Evolutionary conservation across 2,797 vertebrate genomes (phyloP), one percentile per base, ranked within the genome.

Genomic region (Poliocrania exsul): DNA sequence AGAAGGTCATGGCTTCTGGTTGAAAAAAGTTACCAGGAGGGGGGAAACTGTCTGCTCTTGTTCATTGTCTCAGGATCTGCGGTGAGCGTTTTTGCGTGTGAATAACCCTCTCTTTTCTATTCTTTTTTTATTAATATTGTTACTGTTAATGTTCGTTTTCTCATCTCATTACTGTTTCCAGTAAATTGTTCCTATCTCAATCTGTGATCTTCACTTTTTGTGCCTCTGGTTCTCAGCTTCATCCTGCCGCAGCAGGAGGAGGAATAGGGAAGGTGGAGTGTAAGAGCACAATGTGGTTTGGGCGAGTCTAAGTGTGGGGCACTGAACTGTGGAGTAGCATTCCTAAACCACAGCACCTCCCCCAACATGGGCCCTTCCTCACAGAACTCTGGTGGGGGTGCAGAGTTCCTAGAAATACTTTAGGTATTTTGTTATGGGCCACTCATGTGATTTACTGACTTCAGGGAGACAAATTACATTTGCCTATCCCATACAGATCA

Each of bases 231-330:
- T 58, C 24, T 33, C 28, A 46, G 20, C 9, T 58, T 51, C 16
- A n/a, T 72, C n/a, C n/a, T 4, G 1, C 28, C 10, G 10, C 29
- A 31, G 20, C 0, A 0, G 53, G 28, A 73, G 53, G 14, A 26
- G 28, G 12, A 51, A 33, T 19, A 24, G 46, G 46, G 18, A 66
- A 73, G 46, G 53, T 33, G 29, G 21, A 66, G 2, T 14, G 25
- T 25, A 21, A 53, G 11, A 53, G 25, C 20, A 51, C 5, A 40
- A 6, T 60, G 46, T 53, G 6, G 18, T 81, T 53, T 40, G 38
- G 5, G 29, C 28, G 21, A 81, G 33, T 31, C 33, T 53, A 33
- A 8, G 16, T 38, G 11, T 10, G 13, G n/a, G 8, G 5, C 33
- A 46, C 38, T 3, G 1, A 20, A 46, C 4, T 57, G 28, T 33